Base-by-base conservation (phyloP, 2,888 invertebrate genomes). In the Aquatica leii region DNA sequence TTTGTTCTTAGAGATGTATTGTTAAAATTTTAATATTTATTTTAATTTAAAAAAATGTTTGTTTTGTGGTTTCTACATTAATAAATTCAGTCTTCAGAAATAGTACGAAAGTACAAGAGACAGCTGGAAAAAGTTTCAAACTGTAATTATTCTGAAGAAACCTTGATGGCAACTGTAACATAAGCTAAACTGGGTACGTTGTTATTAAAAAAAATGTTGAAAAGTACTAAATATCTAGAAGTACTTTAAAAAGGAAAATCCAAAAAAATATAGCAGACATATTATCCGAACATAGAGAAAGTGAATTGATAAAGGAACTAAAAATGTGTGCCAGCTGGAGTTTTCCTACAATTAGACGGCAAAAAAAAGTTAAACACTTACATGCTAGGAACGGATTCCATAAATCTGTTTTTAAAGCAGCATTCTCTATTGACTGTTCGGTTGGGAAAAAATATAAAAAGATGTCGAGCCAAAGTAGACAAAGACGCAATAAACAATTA, bases 361-460 rank as follows among this genome's bases (percentile, higher is more conserved):
- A n/a, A 40, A 40, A 40, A 40, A 6, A 6, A 12, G 40, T 40
- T 40, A 6, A 12, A 11, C 3, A n/a, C 8, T 40, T 11, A 40
- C 12, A 40, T 40, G 40, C 11, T 12, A 40, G 43, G 43, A 43
- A 43, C 5, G 17, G 15, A 43, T 43, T 43, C 3, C 17, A 14
- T 43, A 43, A 43, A 43, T 15, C 17, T 17, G 14, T 43, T 17
- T 43, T 15, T 43, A 9, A 15, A 43, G 43, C 37, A 11, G 37
- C 12, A 37, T 37, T 11, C 37, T 37, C 4, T 37, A 37, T 37
- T 37, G 11, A 37, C 43, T 43, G 43, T 43, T 15, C 2, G 4
- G 15, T 43, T 43, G 8, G 43, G 43, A 5, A 15, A 43, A 43
- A 43, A 43, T 43, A 15, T 43, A 43, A 43, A 43, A 43, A 43